A percentile compares a stretch with the other conserved stretches of the same genome.
These are phyloP conservation scores for Rhinichthys klamathensis DNA, from an alignment of 2,113 vertebrate genomes.

Conservation along the genomic window DNA sequence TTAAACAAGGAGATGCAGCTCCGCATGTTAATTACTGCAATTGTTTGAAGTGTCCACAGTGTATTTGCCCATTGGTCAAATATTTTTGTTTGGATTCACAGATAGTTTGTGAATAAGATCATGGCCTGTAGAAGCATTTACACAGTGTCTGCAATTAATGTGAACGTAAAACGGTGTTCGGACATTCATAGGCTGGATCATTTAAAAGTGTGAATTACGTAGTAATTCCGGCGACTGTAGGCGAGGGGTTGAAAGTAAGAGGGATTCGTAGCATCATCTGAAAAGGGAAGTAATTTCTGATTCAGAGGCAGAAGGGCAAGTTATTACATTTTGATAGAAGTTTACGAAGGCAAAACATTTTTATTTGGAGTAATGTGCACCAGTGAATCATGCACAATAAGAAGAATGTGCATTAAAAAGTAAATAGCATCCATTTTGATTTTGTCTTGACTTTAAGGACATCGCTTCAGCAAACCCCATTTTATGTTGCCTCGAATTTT, in stretches of 20 bases:
- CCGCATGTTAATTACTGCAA: conserved; percentile 14
- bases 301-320: not conserved
- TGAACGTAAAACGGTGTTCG: not conserved
- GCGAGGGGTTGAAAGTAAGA: not conserved
- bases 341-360: not conserved
- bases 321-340: not conserved
- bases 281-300: not conserved
- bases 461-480: not conserved
- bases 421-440: not conserved
- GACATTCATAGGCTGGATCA: conserved; percentile 2
- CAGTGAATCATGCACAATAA: not conserved
- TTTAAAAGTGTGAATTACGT: not conserved
- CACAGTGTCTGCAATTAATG: not conserved
- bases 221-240: not conserved
- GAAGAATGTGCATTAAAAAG: conserved; percentile 12
- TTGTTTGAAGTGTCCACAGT: conserved; percentile 30
- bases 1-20: conserved; percentile 26
- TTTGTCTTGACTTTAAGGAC: not conserved
- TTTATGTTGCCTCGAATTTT: not conserved
- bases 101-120: conserved; percentile 1
- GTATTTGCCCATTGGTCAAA: not conserved
- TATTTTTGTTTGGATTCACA: conserved; percentile 13
- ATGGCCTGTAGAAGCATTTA: not conserved
- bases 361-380: not conserved
- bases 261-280: not conserved